Evolutionary conservation across 2,797 vertebrate genomes (phyloP), one percentile per base, ranked within the genome.

Genomic region (Microcaecilia unicolor): DNA sequence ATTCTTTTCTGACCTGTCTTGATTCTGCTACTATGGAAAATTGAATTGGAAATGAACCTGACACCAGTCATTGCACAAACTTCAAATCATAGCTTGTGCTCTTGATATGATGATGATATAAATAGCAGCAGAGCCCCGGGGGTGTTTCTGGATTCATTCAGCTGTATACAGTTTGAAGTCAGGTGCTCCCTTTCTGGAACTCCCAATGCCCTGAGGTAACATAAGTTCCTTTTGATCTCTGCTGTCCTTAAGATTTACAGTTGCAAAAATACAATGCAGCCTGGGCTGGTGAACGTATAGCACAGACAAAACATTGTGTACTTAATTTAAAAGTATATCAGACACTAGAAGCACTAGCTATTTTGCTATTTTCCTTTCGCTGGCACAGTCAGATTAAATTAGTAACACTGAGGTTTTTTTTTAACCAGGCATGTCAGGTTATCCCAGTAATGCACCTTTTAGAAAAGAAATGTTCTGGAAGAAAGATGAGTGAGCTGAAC

Each of bases 61-160:
- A 23, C 32, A 34, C 19, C 9, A 17, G 41, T 46, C 35, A 29
- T 25, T 22, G 13, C 44, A 22, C 35, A 46, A 57, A 29, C 66
- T 56, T 44, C 48, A 60, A 36, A 52, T 30, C 44, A 36, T 45
- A 54, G 57, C 51, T 22, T 47, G 39, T 49, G 61, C 51, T 55
- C 36, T 9, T 41, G 48, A 37, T 37, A 24, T 25, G 29, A 49
- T 32, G 31, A 9, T 23, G 4, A 34, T 69, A 43, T 50, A 54
- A 56, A 58, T 39, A 58, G 49, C 44, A 23, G 7, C 2, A 31
- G 27, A 44, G 62, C n/a, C 59, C 45, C n/a, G 41, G 43, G 46
- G 47, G 45, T 25, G 27, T 2, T 25, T 35, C 54, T 35, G 18
- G 37, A 28, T 4, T 10, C 27, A 37, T 45, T 41, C 44, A 28